phyloP scores from a whole-genome alignment of 2,113 vertebrate species.

The Psophia crepitans region DNA sequence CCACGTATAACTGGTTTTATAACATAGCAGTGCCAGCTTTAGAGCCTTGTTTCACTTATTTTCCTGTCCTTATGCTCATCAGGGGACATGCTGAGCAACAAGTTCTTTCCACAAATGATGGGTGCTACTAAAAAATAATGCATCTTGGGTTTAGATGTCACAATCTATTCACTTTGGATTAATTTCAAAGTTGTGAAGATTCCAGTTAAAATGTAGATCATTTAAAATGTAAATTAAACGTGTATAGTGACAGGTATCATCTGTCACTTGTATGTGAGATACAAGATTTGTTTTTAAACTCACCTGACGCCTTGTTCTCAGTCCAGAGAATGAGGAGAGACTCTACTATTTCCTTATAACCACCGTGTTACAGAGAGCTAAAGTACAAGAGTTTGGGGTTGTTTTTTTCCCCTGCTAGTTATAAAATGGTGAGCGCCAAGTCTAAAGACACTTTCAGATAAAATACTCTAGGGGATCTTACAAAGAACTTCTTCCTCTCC shows the following conservation, averaged over 20 bases:
- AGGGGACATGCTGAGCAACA: neutral
- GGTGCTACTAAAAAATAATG: neutral
- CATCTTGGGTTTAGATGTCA: neutral
- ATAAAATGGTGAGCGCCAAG: neutral
- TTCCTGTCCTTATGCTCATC: neutral
- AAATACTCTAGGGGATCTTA: neutral
- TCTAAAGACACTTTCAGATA: neutral
- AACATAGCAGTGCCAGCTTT: neutral
- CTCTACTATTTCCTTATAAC: neutral
- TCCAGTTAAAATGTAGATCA: neutral
- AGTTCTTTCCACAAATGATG: neutral
- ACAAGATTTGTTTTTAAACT: neutral
- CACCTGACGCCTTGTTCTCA: neutral
- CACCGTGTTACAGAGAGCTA: neutral
- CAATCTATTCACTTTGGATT: neutral
- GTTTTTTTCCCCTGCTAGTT: neutral
- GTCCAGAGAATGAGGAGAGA: neutral
- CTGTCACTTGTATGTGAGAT: neutral
- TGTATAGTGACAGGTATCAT: neutral
- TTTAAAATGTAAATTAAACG: neutral
- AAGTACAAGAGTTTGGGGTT: neutral
- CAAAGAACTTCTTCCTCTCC: neutral
- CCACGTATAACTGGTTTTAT: neutral
- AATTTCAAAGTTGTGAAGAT: neutral
- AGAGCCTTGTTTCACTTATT: neutral